Conservation (phyloP, 2,888 invertebrate genomes). For the Agriopis marginaria region DNA sequence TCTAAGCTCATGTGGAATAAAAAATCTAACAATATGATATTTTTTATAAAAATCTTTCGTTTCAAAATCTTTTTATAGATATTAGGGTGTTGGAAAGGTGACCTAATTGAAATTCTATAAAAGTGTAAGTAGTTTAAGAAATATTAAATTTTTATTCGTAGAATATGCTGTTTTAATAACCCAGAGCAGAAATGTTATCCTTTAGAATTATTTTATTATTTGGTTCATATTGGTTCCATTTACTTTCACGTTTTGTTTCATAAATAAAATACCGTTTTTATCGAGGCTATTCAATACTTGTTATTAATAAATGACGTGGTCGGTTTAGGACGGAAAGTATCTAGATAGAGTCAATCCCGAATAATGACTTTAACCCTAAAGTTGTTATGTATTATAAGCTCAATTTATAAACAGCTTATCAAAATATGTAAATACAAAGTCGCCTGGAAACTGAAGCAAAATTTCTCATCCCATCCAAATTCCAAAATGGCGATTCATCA, state of each 20-base stretch:
- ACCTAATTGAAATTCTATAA: constrained; percentile 12
- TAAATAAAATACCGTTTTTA: not conserved
- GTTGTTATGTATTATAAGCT: constrained; percentile 4
- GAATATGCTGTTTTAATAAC: constrained; percentile 19
- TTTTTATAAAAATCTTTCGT: not conserved
- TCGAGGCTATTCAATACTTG: not conserved
- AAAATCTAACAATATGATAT: not conserved
- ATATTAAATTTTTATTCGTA: not conserved
- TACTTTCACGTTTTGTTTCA: constrained; percentile 1
- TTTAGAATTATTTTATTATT: not conserved
- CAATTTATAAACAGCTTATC: constrained; percentile 28
- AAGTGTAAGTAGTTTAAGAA: constrained; percentile 9
- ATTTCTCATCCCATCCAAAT: constrained; percentile 25
- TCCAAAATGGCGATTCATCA: constrained; percentile 32
- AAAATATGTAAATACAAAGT: constrained; percentile 26
- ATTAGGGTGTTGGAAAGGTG: not conserved
- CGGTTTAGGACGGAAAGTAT: not conserved
- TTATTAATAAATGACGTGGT: not conserved
- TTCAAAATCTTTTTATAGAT: constrained; percentile 1
- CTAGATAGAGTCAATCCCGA: not conserved
- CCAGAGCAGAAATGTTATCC: not conserved
- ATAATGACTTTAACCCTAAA: not conserved
- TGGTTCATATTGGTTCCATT: constrained; percentile 1
- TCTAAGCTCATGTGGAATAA: not conserved
- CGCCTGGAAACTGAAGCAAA: constrained; percentile 19